phyloP scores from a whole-genome alignment of 2,113 vertebrate species.

The Amblyornis subalaris region DNA sequence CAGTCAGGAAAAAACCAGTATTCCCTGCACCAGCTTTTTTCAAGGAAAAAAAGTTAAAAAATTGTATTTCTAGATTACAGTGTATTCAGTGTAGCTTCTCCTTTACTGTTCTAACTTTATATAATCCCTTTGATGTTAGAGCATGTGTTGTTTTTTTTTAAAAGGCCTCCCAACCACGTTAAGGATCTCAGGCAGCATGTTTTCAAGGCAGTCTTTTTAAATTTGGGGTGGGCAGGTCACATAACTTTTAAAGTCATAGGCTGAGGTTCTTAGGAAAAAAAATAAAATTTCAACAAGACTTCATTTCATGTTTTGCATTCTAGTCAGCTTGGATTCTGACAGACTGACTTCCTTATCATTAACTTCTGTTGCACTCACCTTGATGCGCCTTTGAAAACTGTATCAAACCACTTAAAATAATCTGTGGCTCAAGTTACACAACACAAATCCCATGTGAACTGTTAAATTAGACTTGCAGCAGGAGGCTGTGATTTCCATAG shows the following conservation, averaged over 20 bases:
- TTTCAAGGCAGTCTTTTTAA: slow-evolving; percentile 25
- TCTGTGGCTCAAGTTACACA: neutral
- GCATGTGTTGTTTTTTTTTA: neutral
- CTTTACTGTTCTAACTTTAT: neutral
- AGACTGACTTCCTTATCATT: neutral
- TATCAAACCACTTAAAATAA: neutral
- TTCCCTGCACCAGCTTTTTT: slow-evolving; percentile 42
- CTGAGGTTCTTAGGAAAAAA: neutral
- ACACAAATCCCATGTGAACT: neutral
- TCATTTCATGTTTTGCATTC: neutral
- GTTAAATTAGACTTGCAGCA: neutral
- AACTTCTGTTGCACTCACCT: neutral
- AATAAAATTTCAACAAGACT: neutral
- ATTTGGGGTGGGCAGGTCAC: neutral
- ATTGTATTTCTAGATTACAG: neutral
- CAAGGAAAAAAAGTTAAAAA: neutral
- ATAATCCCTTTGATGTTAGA: neutral
- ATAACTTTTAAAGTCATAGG: neutral
- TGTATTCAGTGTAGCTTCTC: neutral
- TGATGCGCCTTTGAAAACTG: neutral
- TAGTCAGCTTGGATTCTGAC: neutral
- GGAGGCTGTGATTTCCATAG: neutral
- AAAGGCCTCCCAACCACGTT: neutral
- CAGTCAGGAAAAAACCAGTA: neutral
- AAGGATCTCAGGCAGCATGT: neutral